Evolutionary conservation across 2,113 vertebrate genomes (phyloP).

Genomic region (Mesocricetus auratus): DNA sequence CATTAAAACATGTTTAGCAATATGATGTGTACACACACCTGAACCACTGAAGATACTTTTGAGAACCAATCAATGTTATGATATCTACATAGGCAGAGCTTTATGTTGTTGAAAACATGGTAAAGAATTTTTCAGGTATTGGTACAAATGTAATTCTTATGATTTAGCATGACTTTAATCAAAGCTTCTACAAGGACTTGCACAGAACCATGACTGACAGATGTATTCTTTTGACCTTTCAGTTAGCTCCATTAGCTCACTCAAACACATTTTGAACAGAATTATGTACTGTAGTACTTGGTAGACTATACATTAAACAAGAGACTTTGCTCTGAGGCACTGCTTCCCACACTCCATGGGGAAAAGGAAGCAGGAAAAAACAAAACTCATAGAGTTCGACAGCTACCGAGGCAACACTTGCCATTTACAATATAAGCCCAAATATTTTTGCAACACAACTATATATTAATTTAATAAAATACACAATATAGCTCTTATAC

Average conservation of each 20-base stretch:
- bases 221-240: conserved; percentile 83
- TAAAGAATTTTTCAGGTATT: conserved; percentile 81
- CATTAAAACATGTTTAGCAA: conserved; percentile 71
- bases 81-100: conserved; percentile 78
- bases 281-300: conserved; percentile 93
- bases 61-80: conserved; percentile 73
- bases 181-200: conserved; percentile 89
- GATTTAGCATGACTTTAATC: conserved; percentile 85
- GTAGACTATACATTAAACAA: conserved; percentile 94
- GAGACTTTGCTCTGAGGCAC: conserved; percentile 94
- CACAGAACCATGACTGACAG: conserved; percentile 87
- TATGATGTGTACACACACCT: conserved; percentile 71
- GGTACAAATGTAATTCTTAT: conserved; percentile 85
- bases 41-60: conserved; percentile 76
- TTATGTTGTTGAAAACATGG: conserved; percentile 65
- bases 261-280: conserved; percentile 95
- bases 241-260: conserved; percentile 92
- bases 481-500: conserved; percentile 99
- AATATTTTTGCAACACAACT: conserved; percentile 99
- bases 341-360: conserved; percentile 93
- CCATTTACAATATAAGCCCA: conserved; percentile 99
- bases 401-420: conserved; percentile 99
- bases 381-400: conserved; percentile 99
- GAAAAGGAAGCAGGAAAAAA: conserved; percentile 94
- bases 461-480: conserved; percentile 99